Evolutionary conservation across 2,888 invertebrate species (phyloP).

Genomic region (Cantharis flavilabris): DNA sequence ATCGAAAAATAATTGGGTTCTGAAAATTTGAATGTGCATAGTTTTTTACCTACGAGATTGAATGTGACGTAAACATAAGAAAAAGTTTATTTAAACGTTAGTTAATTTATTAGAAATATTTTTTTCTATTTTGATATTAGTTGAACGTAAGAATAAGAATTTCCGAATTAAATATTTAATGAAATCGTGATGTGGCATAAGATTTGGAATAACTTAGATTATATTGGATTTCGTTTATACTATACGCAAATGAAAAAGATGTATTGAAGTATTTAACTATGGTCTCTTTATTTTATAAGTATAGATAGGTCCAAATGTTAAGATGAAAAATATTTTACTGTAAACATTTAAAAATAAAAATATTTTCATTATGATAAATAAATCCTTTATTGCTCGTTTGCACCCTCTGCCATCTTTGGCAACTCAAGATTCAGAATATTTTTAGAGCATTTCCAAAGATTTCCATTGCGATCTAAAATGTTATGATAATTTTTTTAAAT

Average conservation of each 20-base stretch:
- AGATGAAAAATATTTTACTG: not conserved
- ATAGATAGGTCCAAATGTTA: not conserved
- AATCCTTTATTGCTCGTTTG: not conserved
- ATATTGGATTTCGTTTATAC: not conserved
- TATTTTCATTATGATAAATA: not conserved
- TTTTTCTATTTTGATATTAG: not conserved
- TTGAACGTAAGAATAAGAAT: not conserved
- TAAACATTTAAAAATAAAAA: not conserved
- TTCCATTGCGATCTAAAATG: not conserved
- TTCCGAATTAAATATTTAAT: not conserved
- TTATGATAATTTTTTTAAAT: not conserved
- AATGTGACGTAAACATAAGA: not conserved
- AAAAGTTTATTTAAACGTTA: not conserved
- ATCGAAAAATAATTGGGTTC: not conserved
- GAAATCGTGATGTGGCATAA: not conserved
- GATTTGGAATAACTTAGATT: not conserved
- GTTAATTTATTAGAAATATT: not conserved
- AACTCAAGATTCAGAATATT: too few relatives aligned
- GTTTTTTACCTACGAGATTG: not conserved
- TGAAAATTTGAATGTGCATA: not conserved
- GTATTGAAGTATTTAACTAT: not conserved
- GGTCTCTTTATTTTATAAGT: not conserved
- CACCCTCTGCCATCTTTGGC: too few relatives aligned
- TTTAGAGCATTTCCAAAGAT: not conserved
- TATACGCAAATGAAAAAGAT: not conserved